phyloP scores from a whole-genome alignment of 2,113 vertebrate genomes.

The Proteles cristata region DNA sequence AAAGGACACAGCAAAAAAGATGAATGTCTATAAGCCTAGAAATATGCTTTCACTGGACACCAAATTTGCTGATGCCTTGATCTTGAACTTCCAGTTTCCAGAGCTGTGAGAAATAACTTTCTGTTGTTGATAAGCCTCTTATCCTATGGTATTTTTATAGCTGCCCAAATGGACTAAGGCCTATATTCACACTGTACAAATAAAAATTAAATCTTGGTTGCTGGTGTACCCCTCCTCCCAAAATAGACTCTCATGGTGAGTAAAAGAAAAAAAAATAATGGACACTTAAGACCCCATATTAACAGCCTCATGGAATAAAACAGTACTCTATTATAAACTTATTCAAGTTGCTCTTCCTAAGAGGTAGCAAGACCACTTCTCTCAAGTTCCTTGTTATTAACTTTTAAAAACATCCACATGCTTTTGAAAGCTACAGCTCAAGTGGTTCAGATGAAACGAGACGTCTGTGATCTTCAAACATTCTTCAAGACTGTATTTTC shows the following conservation, averaged over 20 bases:
- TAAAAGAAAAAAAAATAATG: conserved; percentile 39
- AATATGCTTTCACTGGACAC: neutral
- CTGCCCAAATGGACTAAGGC: neutral
- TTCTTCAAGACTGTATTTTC: conserved; percentile 35
- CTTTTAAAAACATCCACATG: conserved; percentile 20
- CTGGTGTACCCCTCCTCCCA: neutral
- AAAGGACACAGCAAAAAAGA: neutral
- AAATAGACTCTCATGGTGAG: neutral
- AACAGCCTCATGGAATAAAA: conserved; percentile 26
- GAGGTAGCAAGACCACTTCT: conserved; percentile 42
- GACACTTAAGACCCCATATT: neutral
- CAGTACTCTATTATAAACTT: neutral
- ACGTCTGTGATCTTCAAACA: neutral
- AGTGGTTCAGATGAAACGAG: conserved; percentile 39
- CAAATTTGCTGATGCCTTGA: neutral
- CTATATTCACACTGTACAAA: neutral
- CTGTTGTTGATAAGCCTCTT: neutral
- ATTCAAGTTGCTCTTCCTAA: conserved; percentile 22
- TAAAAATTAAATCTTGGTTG: neutral
- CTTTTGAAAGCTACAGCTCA: neutral
- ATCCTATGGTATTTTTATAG: neutral
- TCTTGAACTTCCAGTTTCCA: neutral
- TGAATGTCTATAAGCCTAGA: neutral
- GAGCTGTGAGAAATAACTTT: neutral
- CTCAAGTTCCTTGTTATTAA: conserved; percentile 47